phyloP scores from a whole-genome alignment of 2,113 vertebrate genomes.

The Cairina moschata region DNA sequence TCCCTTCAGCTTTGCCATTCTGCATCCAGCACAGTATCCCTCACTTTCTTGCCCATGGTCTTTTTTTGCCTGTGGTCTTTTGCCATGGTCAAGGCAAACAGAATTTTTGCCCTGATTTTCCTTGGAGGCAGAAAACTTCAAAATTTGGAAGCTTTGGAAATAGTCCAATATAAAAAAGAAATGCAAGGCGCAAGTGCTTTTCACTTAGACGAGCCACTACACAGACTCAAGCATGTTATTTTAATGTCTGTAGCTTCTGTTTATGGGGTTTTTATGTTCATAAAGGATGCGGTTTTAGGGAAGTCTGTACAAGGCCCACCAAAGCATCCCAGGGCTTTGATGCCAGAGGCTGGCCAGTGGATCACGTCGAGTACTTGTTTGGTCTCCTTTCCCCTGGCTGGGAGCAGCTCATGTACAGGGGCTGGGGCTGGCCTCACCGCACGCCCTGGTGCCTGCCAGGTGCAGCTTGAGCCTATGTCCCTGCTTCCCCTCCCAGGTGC shows the following conservation, averaged over 20 bases:
- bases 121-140: neutral
- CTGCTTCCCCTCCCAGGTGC: neutral
- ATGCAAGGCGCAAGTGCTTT: neutral
- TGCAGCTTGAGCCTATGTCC: neutral
- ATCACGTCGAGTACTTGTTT: fast-evolving
- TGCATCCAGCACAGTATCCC: neutral
- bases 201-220: neutral
- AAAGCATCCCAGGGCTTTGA: neutral
- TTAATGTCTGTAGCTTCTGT: neutral
- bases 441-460: neutral
- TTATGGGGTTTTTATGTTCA: neutral
- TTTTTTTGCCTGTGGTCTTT: neutral
- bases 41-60: neutral
- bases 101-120: neutral
- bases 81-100: neutral
- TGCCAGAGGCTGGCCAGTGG: neutral
- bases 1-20: neutral
- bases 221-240: neutral
- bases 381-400: neutral
- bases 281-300: neutral
- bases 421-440: neutral
- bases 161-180: neutral
- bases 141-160: neutral
- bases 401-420: neutral
- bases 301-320: neutral